Conservation (phyloP, 1,140 invertebrate species). For the Delia radicum region DNA sequence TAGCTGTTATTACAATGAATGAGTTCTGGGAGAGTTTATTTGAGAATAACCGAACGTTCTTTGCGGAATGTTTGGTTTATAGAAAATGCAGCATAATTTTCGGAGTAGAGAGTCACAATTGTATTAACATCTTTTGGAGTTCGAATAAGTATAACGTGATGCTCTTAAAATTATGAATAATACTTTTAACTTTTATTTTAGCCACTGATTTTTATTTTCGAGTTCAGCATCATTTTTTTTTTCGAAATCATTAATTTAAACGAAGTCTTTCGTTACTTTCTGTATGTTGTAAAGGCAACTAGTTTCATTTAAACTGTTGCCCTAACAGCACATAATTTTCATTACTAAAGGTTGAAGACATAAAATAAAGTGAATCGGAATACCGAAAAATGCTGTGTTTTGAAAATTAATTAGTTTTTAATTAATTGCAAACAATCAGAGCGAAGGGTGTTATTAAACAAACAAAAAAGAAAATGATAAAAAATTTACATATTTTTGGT, state of each 20-base stretch:
- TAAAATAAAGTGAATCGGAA: not conserved
- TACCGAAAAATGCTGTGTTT: not conserved
- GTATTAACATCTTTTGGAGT: not conserved
- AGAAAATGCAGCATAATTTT: conserved; percentile 21
- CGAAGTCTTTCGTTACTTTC: not conserved
- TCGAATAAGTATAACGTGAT: not conserved
- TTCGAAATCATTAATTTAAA: conserved; percentile 11
- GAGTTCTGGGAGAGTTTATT: not conserved
- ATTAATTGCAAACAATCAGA: too few species aligned
- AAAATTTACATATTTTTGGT: too few species aligned
- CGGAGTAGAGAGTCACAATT: not conserved
- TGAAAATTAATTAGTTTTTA: too few species aligned
- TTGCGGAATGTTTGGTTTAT: not conserved
- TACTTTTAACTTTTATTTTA: too few species aligned
- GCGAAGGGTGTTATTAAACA: too few species aligned
- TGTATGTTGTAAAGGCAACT: conserved; percentile 12
- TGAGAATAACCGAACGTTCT: not conserved
- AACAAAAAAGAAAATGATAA: too few species aligned
- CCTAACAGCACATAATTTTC: conserved; percentile 1
- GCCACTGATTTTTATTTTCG: not conserved
- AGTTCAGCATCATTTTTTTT: conserved; percentile 14
- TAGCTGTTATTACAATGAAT: not conserved
- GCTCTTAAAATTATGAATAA: not conserved
- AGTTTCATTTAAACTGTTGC: conserved; percentile 23
- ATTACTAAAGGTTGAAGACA: not conserved